Conservation (phyloP, 2,113 vertebrate genomes). For the Lampris megalopsis region DNA sequence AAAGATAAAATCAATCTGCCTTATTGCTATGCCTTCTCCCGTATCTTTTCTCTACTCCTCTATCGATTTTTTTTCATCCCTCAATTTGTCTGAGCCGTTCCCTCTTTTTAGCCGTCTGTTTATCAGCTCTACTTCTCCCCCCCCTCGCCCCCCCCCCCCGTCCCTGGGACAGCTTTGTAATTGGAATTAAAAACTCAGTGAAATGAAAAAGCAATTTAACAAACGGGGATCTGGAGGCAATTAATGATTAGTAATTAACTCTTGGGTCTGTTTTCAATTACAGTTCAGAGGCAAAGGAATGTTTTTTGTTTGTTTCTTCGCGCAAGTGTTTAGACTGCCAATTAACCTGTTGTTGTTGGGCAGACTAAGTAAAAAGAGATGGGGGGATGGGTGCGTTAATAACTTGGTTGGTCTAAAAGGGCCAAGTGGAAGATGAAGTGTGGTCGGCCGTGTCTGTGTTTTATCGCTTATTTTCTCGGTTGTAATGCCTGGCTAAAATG, state of each 20-base stretch:
- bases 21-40: constrained; percentile 52
- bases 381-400: neutral
- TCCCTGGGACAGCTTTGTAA: constrained; percentile 31
- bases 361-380: neutral
- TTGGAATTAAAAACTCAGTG: constrained; percentile 26
- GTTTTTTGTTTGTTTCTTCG: constrained; percentile 33
- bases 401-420: constrained; percentile 3
- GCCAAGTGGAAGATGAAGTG: constrained; percentile 2
- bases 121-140: neutral
- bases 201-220: constrained; percentile 25
- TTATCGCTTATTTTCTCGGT: too few species aligned
- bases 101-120: constrained; percentile 29
- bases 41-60: constrained; percentile 37
- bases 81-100: constrained; percentile 37
- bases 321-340: constrained; percentile 24
- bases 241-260: constrained; percentile 60
- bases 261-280: constrained; percentile 50
- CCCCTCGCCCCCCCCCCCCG: neutral
- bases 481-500: too few species aligned
- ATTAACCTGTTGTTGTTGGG: constrained; percentile 46
- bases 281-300: constrained; percentile 51
- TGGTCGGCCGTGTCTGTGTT: constrained; percentile 13
- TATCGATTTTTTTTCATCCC: constrained; percentile 58
- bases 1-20: constrained; percentile 58
- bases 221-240: constrained; percentile 26